A percentile compares a stretch with the other conserved stretches of the same genome.
phyloP scores from a whole-genome alignment of 2,888 invertebrate species.

The Agrilus cyanescens region DNA sequence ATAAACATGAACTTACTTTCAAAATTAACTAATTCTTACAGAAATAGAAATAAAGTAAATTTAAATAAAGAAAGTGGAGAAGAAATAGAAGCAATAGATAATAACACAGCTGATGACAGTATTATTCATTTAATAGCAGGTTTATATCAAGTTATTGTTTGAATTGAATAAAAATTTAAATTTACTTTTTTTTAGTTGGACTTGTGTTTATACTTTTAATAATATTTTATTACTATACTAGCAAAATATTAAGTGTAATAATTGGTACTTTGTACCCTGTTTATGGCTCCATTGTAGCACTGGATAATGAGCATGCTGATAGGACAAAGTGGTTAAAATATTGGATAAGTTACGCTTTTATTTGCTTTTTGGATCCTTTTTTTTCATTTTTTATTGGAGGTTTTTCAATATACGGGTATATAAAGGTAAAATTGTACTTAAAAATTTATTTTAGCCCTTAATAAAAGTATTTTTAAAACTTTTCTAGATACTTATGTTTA shows the following conservation, averaged over 20 bases:
- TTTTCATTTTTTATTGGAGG: constrained; percentile 70
- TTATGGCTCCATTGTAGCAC: constrained; percentile 69
- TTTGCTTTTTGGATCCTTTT: constrained; percentile 81
- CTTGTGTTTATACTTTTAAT: constrained; percentile 1
- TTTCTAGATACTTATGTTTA: constrained; percentile 60
- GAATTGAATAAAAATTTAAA: no score
- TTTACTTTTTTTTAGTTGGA: no score
- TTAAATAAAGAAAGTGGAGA: no score
- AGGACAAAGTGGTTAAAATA: constrained; percentile 94
- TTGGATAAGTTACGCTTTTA: constrained; percentile 86
- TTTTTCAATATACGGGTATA: constrained; percentile 85
- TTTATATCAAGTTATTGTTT: no score
- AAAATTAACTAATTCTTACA: no score
- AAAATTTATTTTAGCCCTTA: background rate
- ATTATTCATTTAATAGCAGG: no score
- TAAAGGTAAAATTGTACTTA: constrained; percentile 49
- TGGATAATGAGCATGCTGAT: constrained; percentile 60
- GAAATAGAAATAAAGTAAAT: no score
- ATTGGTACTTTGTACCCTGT: constrained; percentile 91
- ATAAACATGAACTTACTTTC: no score
- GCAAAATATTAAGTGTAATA: constrained; percentile 80
- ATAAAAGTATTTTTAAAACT: background rate
- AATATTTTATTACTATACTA: constrained; percentile 47
- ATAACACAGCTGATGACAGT: no score
- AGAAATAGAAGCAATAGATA: no score